Evolutionary conservation across 2,113 vertebrate genomes (phyloP), one percentile per base, ranked within the genome.

Genomic region (Misgurnus mizolepis): DNA sequence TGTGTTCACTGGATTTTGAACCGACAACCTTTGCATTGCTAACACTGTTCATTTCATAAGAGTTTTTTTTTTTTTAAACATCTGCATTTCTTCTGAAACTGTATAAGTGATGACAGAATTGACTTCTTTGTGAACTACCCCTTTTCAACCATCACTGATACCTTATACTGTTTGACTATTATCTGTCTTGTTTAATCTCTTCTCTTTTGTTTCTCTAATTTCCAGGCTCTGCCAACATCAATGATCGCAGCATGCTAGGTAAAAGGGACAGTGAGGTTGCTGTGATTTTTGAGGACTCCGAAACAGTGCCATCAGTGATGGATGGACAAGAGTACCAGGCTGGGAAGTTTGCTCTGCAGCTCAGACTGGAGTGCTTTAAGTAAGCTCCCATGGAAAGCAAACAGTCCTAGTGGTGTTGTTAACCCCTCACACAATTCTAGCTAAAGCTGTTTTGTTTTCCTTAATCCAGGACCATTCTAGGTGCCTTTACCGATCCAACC

Each of bases 191-290:
- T 8, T 39, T 15, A 65, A 68, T 69, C 65, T 41, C 27, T 3
- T 72, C 10, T 10, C 7, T 18, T 62, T 5, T 58, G 72, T 41
- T 58, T 17, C 15, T 49, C 10, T 15, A 5, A 43, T 53, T 62
- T 0, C 56, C 69, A 99, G 97, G 98, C 67, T 99, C 98, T 47
- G 96, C 97, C 43, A 99, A 99, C 92, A 98, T 99, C 88, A 99
- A 99, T 0, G 98, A 99, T 92, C 93, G 98, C 76, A 99, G 98
- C 91, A 95, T 99, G 98, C 91, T 99, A 92, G 97, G 98, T 0
- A 99, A 97, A 85, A 91, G 97, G 10, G 98, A 99, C 94, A 99
- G 98, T 0, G 98, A 99, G 85, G 94, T 98, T 84, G 98, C 97
- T 0, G 69, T 99, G 87, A 92, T 99, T 0, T 84, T 98, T 64